These are phyloP conservation scores for Arbacia lixula DNA, from an alignment of 53 echinoderm and acorn worm species.

Conservation along the genomic window DNA sequence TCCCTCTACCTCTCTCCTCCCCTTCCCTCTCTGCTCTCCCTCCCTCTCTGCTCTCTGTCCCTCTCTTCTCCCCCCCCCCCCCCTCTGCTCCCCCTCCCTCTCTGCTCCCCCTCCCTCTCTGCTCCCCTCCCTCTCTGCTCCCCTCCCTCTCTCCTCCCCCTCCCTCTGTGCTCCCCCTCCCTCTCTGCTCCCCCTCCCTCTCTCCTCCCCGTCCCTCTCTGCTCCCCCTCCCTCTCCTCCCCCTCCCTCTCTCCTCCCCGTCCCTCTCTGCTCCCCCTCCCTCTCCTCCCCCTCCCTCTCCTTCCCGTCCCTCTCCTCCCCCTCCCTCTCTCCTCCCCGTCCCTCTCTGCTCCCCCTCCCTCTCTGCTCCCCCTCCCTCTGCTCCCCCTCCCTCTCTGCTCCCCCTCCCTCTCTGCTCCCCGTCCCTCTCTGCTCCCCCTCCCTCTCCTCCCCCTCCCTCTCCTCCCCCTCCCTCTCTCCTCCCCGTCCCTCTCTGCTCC, in stretches of 20 bases:
- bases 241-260: neutral
- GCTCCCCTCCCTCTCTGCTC: neutral
- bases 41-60: too few relatives aligned
- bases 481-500: neutral
- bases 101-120: neutral
- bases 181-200: neutral
- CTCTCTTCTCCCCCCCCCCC: too few relatives aligned
- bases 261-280: neutral
- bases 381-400: neutral
- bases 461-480: neutral
- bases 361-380: neutral
- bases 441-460: neutral
- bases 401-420: neutral
- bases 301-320: neutral
- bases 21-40: too few relatives aligned
- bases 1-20: neutral
- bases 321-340: neutral
- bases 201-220: neutral
- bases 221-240: neutral
- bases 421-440: neutral
- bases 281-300: neutral
- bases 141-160: neutral
- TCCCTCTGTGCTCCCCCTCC: neutral
- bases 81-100: neutral
- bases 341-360: neutral